phyloP scores from a whole-genome alignment of 2,113 vertebrate genomes.

The Anguilla japonica region DNA sequence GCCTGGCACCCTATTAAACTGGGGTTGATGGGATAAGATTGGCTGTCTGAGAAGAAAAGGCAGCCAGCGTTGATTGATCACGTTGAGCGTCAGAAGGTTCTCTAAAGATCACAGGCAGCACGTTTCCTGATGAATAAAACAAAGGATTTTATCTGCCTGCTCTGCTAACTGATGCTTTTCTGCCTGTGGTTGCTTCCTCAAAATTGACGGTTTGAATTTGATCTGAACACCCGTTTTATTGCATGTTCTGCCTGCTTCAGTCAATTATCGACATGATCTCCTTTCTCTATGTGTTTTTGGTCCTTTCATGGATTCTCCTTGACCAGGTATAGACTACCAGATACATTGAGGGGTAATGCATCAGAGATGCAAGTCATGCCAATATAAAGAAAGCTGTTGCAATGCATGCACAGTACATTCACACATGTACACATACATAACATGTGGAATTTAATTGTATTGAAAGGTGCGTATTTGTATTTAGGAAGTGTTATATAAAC shows the following conservation, averaged over 20 bases:
- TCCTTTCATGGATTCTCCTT: not conserved
- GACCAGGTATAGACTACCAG: not conserved
- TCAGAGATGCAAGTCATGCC: not conserved
- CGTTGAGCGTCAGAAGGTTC: conserved; percentile 15
- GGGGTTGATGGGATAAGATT: conserved; percentile 38
- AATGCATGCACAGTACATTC: no score
- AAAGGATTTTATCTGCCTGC: not conserved
- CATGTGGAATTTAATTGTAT: no score
- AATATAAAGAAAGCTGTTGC: no score
- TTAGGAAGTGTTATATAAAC: no score
- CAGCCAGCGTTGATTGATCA: not conserved
- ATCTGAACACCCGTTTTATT: not conserved
- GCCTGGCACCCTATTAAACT: conserved; percentile 34
- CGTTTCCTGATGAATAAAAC: conserved; percentile 17
- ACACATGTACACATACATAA: no score
- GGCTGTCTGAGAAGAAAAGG: conserved; percentile 34
- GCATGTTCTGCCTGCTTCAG: not conserved
- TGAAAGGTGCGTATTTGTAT: no score
- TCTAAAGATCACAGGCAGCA: conserved; percentile 18
- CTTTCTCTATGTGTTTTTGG: not conserved
- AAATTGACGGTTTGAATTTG: not conserved
- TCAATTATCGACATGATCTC: not conserved
- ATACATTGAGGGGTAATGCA: not conserved
- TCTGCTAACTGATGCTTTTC: not conserved
- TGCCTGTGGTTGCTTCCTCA: no score